A percentile compares a stretch with the other conserved stretches of the same genome.
These are phyloP conservation scores for Hydrozoanthus gracilis DNA, from an alignment of 92 coral and sea anemone genomes.

Conservation along the genomic window DNA sequence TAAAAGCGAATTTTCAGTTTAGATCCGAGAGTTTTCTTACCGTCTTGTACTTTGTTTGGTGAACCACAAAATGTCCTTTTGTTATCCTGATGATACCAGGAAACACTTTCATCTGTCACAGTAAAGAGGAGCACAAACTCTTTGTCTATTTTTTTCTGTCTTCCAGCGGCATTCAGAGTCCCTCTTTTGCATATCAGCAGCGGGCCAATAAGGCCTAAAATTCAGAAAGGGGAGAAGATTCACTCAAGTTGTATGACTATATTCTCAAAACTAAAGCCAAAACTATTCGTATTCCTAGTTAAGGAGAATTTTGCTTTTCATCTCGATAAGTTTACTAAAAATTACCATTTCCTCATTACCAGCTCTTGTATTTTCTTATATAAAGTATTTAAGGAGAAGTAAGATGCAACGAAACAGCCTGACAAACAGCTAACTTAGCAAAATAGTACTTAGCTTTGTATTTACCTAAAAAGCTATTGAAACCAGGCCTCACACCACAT, in stretches of 20 bases:
- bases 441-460: too few relatives aligned
- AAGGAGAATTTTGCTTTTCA: too few relatives aligned
- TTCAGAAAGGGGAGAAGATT: neutral
- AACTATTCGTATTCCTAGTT: too few relatives aligned
- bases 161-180: constrained; percentile 58
- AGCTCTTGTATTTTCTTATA: too few relatives aligned
- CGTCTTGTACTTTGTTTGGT: constrained; percentile 6
- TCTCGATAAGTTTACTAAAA: too few relatives aligned
- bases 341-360: too few relatives aligned
- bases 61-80: constrained; percentile 56
- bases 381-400: too few relatives aligned
- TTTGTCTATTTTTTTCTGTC: constrained; percentile 74
- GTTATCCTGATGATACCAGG: constrained; percentile 90
- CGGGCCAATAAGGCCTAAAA: constrained; percentile 90
- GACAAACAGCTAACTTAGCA: too few relatives aligned
- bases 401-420: too few relatives aligned
- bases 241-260: neutral
- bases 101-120: constrained; percentile 85
- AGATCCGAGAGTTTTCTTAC: constrained; percentile 2
- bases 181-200: constrained; percentile 88
- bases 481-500: too few relatives aligned
- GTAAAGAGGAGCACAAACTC: constrained; percentile 85
- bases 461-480: too few relatives aligned
- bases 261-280: neutral
- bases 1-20: too few relatives aligned